Evolutionary conservation across 2,113 vertebrate genomes (phyloP), one percentile per base, ranked within the genome.

Genomic region (Ploceus nigricollis): DNA sequence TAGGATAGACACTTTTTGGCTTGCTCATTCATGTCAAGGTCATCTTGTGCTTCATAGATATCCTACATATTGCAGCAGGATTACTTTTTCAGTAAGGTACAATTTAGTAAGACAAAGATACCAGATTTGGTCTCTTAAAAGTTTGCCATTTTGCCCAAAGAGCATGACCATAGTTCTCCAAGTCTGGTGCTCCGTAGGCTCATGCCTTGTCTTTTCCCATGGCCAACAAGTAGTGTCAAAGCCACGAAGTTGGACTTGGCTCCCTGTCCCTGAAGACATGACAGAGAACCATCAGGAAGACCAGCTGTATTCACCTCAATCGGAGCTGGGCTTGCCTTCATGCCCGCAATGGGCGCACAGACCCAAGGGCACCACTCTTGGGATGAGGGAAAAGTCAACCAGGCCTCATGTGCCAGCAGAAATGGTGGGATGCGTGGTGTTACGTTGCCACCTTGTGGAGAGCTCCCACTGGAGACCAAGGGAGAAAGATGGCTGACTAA

Each of bases 391-490:
- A 68, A 42, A 86, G 0, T 37, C 95, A 58, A 92, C 25, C 13
- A 63, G 83, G 75, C 31, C n/a, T 17, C 72, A 87, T 42, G 72
- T 42, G 51, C 71, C 82, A 82, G 69, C 19, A 13, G 77, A 85
- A 68, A 87, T 60, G 81, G 66, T 47, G 76, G 88, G 31, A 97
- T 93, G 92, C 4, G 60, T 96, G 88, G 96, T 96, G 89, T 90
- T 94, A 96, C 95, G 92, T 96, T 97, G 97, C 97, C 97, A 97
- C 94, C 97, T 97, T 96, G 97, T 96, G 96, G 97, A 95, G 90
- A 96, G 84, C 69, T 93, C 83, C 92, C 88, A 93, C 78, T 91
- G 94, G 94, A 94, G 57, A 72, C 5, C 54, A 81, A 1, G 16
- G 68, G 91, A 57, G 87, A 53, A 97, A 96, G 79, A 97, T 94